Evolutionary conservation across 2,113 vertebrate species (phyloP).

Genomic region (Tragelaphus strepsiceros): DNA sequence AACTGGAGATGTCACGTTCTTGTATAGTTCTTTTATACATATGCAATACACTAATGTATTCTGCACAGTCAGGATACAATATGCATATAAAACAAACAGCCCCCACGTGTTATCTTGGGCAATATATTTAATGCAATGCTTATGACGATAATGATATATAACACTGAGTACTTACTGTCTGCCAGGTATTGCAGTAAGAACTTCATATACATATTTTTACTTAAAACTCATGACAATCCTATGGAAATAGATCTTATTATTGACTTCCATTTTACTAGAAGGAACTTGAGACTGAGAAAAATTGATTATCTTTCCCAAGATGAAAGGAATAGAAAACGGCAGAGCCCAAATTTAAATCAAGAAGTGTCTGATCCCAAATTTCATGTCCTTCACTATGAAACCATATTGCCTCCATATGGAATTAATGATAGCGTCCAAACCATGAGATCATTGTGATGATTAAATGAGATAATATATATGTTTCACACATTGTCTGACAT

Average conservation of each 20-base stretch:
- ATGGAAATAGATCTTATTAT: conserved; percentile 13
- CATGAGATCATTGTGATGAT: conserved; percentile 33
- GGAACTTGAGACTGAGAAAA: conserved; percentile 32
- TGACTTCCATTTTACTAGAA: conserved; percentile 38
- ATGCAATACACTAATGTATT: conserved; percentile 31
- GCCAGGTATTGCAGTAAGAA: conserved; percentile 34
- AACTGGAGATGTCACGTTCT: conserved; percentile 27
- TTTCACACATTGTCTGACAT: conserved; percentile 62
- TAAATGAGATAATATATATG: conserved; percentile 57
- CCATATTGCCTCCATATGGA: conserved; percentile 28
- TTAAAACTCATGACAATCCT: conserved; percentile 44
- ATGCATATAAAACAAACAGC: conserved; percentile 58
- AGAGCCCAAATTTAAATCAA: conserved; percentile 47
- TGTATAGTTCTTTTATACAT: conserved; percentile 25
- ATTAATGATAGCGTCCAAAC: conserved; percentile 42
- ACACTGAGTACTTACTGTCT: conserved; percentile 52
- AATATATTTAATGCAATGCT: conserved; percentile 44
- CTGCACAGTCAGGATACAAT: conserved; percentile 56
- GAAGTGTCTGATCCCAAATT: conserved; percentile 28
- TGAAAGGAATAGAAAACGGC: conserved; percentile 33
- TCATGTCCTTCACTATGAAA: conserved; percentile 7
- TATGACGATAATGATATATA: conserved; percentile 41
- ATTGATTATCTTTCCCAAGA: conserved; percentile 26
- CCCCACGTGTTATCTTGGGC: conserved; percentile 43
- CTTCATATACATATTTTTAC: conserved; percentile 41